Percentiles rank a stretch among this genome's conserved stretches.
phyloP scores from a whole-genome alignment of 2,113 vertebrate genomes.

The Erinaceus europaeus region DNA sequence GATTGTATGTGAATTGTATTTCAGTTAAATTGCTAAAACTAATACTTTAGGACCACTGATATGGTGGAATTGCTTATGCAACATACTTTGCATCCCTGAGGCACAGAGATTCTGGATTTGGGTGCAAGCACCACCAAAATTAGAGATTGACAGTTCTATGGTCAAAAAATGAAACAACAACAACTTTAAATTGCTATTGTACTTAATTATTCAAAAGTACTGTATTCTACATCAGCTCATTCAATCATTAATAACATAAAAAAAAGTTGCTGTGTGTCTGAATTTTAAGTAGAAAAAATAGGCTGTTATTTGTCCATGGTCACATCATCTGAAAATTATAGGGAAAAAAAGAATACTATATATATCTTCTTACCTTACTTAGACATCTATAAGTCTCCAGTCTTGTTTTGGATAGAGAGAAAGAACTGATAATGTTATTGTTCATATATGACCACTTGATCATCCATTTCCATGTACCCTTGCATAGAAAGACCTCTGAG shows the following conservation, averaged over 20 bases:
- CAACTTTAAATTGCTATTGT: not conserved
- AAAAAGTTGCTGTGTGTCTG: not conserved
- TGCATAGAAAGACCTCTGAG: not conserved
- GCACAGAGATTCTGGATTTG: no score
- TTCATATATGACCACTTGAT: not conserved
- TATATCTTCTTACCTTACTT: not conserved
- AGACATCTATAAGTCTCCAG: not conserved
- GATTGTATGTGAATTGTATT: no score
- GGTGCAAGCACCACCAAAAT: no score
- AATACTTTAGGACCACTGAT: no score
- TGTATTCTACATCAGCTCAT: not conserved
- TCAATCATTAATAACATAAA: not conserved
- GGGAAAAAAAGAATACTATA: not conserved
- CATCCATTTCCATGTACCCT: not conserved
- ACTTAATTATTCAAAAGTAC: not conserved
- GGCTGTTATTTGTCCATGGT: not conserved
- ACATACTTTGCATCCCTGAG: no score
- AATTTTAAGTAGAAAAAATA: not conserved
- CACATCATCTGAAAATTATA: not conserved
- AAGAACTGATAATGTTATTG: not conserved
- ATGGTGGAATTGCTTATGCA: no score
- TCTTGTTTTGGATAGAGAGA: not conserved
- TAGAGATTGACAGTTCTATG: no score
- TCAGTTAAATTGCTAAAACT: no score
- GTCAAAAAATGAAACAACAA: not conserved